A percentile compares a stretch with the other conserved stretches of the same genome.
These are phyloP conservation scores for Phocoena sinus DNA, from an alignment of 2,113 vertebrate genomes.

Conservation along the genomic window DNA sequence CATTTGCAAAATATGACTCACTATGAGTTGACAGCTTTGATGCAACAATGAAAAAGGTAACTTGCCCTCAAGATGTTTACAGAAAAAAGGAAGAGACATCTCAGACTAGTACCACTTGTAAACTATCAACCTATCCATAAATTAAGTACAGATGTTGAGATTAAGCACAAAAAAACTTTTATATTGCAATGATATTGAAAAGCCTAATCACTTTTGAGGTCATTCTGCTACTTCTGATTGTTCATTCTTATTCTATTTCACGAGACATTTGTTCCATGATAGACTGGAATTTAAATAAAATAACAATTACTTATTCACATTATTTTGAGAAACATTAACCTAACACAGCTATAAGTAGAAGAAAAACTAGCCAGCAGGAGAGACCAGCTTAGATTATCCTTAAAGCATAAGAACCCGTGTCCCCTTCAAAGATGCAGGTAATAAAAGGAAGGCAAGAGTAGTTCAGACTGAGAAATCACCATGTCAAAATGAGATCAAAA, in stretches of 20 bases:
- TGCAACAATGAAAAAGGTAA: background rate
- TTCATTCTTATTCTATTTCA: background rate
- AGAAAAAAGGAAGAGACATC: background rate
- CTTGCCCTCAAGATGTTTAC: background rate
- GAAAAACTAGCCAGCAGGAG: background rate
- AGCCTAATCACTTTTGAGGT: background rate
- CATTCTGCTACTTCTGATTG: background rate
- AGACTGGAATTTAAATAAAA: background rate
- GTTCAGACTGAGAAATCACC: background rate
- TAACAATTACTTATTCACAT: background rate
- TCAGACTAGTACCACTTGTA: background rate
- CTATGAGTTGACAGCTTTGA: background rate
- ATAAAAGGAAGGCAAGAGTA: background rate
- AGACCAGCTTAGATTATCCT: background rate
- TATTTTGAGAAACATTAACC: background rate
- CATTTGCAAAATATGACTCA: background rate
- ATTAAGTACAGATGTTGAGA: background rate
- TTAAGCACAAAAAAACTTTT: background rate
- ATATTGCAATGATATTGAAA: background rate
- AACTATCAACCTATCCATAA: background rate
- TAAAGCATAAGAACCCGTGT: background rate
- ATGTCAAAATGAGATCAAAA: background rate
- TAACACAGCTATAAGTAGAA: background rate
- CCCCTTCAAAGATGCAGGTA: background rate
- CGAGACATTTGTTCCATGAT: background rate